Evolutionary conservation across 2,797 vertebrate genomes (phyloP).

Genomic region (Leptatherina wallacei): DNA sequence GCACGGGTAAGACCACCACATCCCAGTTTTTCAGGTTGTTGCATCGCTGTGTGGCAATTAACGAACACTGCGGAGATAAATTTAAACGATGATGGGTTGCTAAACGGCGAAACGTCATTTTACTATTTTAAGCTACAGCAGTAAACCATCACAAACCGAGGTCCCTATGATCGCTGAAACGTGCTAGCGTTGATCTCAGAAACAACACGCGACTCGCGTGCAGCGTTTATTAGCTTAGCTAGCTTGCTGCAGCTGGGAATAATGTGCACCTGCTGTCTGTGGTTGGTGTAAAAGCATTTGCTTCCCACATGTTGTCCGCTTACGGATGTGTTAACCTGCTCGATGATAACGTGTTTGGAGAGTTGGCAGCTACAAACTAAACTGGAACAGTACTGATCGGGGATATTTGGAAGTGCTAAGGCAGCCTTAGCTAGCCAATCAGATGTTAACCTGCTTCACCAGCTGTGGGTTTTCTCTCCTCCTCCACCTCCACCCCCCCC

Average conservation of each 20-base stretch:
- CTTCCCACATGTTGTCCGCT: constrained; percentile 39
- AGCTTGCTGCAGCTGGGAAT: constrained; percentile 32
- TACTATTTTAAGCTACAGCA: constrained; percentile 32
- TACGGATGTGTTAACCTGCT: constrained; percentile 10
- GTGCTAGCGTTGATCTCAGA: not conserved
- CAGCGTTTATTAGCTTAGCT: constrained; percentile 26
- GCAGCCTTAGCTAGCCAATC: constrained; percentile 13
- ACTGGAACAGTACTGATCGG: constrained; percentile 1
- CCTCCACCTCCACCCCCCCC: not conserved
- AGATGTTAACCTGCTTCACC: constrained; percentile 23
- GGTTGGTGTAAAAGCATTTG: constrained; percentile 15
- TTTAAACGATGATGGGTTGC: constrained; percentile 36
- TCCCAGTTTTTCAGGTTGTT: constrained; percentile 38
- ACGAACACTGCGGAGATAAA: constrained; percentile 63
- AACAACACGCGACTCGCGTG: constrained; percentile 2
- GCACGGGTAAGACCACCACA: constrained; percentile 88
- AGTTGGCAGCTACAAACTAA: not conserved
- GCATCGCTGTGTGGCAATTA: constrained; percentile 66
- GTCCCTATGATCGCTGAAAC: constrained; percentile 5
- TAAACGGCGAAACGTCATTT: constrained; percentile 46
- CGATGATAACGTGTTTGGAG: not conserved
- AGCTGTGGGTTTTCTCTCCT: constrained; percentile 23
- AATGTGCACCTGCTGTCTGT: constrained; percentile 64
- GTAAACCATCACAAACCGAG: not conserved
- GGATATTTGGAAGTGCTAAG: not conserved